A percentile compares a stretch with the other conserved stretches of the same genome.
Evolutionary conservation across 2,888 invertebrate species (phyloP).

Genomic region (Diarsia dahlii): DNA sequence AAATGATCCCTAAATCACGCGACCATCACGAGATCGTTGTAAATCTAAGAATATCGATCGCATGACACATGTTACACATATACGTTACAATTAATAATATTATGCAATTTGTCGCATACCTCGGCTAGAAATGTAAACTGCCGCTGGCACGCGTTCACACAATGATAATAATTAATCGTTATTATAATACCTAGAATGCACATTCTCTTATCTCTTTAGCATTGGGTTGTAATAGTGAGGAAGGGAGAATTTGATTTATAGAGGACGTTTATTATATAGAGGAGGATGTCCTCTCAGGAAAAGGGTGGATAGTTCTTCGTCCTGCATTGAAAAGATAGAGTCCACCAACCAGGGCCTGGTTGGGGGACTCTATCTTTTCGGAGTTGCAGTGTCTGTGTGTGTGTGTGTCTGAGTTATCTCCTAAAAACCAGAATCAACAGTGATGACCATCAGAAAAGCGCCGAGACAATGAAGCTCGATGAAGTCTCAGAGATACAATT

Average conservation of each 20-base stretch:
- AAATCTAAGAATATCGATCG: background rate
- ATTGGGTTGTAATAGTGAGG: slow-evolving; percentile 1
- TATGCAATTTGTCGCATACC: slow-evolving; percentile 34
- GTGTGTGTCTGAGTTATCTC: no score
- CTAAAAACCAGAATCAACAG: no score
- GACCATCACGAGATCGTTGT: slow-evolving; percentile 9
- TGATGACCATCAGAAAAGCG: no score
- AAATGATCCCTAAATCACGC: slow-evolving; percentile 7
- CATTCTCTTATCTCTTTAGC: slow-evolving; percentile 6
- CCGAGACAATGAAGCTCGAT: no score
- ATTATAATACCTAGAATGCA: background rate
- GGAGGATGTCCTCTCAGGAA: background rate
- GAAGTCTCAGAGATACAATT: no score
- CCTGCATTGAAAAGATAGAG: background rate
- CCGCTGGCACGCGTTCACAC: slow-evolving; percentile 10
- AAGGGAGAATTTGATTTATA: background rate
- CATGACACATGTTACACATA: slow-evolving; percentile 44
- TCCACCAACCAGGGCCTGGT: background rate
- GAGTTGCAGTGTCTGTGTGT: no score
- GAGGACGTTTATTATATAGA: background rate
- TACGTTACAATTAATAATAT: slow-evolving; percentile 22
- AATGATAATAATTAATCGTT: slow-evolving; percentile 7
- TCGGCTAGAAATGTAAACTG: slow-evolving; percentile 16
- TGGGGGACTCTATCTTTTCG: no score
- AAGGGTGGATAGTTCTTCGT: background rate